Conservation (phyloP, 2,888 invertebrate species). For the Tenthredo livida region DNA sequence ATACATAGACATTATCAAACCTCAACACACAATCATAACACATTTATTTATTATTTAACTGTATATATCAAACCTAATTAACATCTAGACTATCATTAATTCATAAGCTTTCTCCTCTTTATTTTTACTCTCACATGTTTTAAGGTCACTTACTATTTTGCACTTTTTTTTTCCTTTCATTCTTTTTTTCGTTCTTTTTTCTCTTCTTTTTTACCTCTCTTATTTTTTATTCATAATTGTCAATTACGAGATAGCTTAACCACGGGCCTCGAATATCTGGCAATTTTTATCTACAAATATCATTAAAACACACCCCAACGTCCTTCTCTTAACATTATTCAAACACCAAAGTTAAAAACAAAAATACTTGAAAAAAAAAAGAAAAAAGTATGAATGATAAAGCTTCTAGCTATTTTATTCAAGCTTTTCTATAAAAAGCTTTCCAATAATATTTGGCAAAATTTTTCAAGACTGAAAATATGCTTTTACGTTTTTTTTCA, state of each 20-base stretch:
- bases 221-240: constrained; percentile 42
- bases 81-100: constrained; percentile 12
- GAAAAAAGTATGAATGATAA: not conserved
- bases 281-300: not conserved
- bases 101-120: constrained; percentile 29
- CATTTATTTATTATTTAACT: constrained; percentile 9
- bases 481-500: not conserved
- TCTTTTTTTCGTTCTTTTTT: not conserved
- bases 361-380: not conserved
- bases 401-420: not conserved
- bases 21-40: not conserved
- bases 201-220: not conserved
- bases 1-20: constrained; percentile 34
- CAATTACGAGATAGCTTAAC: constrained; percentile 30
- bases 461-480: not conserved
- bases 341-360: not conserved
- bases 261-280: constrained; percentile 45
- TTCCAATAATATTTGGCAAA: not conserved
- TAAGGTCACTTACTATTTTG: constrained; percentile 30
- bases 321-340: not conserved
- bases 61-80: not conserved
- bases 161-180: not conserved
- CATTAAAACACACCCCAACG: not conserved
- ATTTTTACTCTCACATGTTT: constrained; percentile 19
- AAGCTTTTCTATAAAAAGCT: not conserved